Base-by-base conservation (phyloP, 1,140 invertebrate genomes). In the Drosophila varians region DNA sequence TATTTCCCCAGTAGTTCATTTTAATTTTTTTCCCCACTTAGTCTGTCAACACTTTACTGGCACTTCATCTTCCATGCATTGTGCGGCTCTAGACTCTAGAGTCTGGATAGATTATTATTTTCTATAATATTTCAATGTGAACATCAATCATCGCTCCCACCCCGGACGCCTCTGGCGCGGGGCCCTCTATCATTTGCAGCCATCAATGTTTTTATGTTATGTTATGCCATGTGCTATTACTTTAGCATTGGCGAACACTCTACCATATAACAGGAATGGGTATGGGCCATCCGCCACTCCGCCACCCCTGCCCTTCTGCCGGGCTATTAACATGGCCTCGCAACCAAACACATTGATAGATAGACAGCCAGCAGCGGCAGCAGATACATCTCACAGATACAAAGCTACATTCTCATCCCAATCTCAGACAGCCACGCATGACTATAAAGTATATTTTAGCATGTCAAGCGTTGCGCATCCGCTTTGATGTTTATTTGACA, bases 401-500 rank as follows among this genome's bases (percentile, higher is more conserved):
- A 31, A 21, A 52, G n/a, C 47, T 55, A 40, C 60, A 74, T 60
- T 70, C 56, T 61, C 55, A 74, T 60, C 45, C 47, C 54, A 46
- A 73, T 57, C 36, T 31, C 57, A 79, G 48, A 77, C 58, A 70
- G 66, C 73, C 74, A 84, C 76, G 74, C 77, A 83, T 89, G 79
- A 88, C 74, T 89, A 88, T 89, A 88, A 89, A 80, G 84, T 82
- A 89, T 89, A 84, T 89, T 89, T 89, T 84, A 89, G 83, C 84
- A 89, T 89, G 84, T 89, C 84, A 89, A 89, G 78, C 80, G 80
- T 84, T 84, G 80, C 84, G 84, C 84, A 89, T 89, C 84, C 84
- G 79, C 84, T 89, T 89, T 89, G 84, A 89, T 89, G 84, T 89
- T 84, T 89, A 89, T 88, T 89, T 89, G 84, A 89, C 84, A 89